Conservation (phyloP, 2,113 vertebrate species). For the Puffinus mauretanicus region DNA sequence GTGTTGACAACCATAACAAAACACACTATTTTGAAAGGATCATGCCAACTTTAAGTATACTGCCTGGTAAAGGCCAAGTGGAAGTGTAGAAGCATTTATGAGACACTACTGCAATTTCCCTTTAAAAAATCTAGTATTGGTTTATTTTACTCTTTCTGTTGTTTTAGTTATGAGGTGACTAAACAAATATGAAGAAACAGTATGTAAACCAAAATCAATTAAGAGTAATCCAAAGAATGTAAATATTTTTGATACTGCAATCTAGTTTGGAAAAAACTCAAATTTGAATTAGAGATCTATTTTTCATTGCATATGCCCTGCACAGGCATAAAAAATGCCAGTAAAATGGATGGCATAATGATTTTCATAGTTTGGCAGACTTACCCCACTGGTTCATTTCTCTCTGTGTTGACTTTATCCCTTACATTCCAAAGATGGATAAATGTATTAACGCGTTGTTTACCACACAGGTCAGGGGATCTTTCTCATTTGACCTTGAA, state of each 20-base stretch:
- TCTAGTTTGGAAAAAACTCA: neutral
- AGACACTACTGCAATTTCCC: neutral
- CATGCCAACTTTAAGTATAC: neutral
- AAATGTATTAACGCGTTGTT: conserved; percentile 37
- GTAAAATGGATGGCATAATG: neutral
- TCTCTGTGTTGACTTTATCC: conserved; percentile 27
- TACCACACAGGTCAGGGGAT: conserved; percentile 40
- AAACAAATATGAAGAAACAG: neutral
- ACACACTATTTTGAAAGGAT: neutral
- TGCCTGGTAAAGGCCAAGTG: neutral
- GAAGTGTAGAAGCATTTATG: neutral
- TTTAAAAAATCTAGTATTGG: neutral
- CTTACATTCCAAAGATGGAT: conserved; percentile 27
- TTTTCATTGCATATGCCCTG: neutral
- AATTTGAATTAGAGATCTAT: neutral
- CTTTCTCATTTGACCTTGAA: conserved; percentile 49
- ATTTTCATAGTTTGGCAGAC: conserved; percentile 33
- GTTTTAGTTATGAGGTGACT: neutral
- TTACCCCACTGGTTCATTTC: neutral
- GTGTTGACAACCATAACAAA: neutral
- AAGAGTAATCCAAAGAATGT: neutral
- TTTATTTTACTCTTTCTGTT: conserved; percentile 14
- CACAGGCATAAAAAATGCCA: neutral
- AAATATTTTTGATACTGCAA: neutral
- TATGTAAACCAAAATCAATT: neutral